Evolutionary conservation across 2,113 vertebrate genomes (phyloP), one percentile per base, ranked within the genome.

Genomic region (Prolemur simus): DNA sequence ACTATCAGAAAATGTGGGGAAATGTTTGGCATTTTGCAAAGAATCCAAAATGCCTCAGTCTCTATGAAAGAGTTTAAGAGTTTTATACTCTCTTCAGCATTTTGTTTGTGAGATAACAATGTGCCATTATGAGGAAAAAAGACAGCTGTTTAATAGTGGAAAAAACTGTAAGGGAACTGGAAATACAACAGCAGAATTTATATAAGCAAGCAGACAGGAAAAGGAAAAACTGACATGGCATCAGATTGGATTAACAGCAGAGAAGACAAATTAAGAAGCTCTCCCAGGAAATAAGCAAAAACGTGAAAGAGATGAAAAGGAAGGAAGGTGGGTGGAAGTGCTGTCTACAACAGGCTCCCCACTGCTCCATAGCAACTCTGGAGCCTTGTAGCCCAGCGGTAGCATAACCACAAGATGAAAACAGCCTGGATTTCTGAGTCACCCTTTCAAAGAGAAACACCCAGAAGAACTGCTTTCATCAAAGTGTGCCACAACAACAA

Each of bases 61-160:
- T 73, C 37, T 86, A 8, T 60, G 66, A 91, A 56, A 87, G 8
- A 18, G 5, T 27, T 94, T 94, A 56, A 87, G 8, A 18, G 5
- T 27, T 94, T 96, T 81, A 54, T 54, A 80, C 45, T 89, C 25
- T 86, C 54, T 91, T 96, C 52, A 89, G 56, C 63, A 52, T 27
- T 93, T 91, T 88, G 47, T 95, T 89, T 88, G 20, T 32, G 32
- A 39, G 60, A 95, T 82, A 73, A 91, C 83, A 95, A 82, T 95
- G 60, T 64, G 27, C 13, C 39, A 66, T 85, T 77, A 89, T 69
- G 73, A 93, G 73, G 58, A 7, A 1, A 32, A 71, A 91, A 58
- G 47, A 42, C 52, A 96, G 78, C 74, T 92, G 64, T 18, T 42
- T 71, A 39, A 54, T 56, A 68, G 45, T 39, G 66, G 54, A 25